Conservation (phyloP, 2,797 vertebrate species). For the Falco cherrug region DNA sequence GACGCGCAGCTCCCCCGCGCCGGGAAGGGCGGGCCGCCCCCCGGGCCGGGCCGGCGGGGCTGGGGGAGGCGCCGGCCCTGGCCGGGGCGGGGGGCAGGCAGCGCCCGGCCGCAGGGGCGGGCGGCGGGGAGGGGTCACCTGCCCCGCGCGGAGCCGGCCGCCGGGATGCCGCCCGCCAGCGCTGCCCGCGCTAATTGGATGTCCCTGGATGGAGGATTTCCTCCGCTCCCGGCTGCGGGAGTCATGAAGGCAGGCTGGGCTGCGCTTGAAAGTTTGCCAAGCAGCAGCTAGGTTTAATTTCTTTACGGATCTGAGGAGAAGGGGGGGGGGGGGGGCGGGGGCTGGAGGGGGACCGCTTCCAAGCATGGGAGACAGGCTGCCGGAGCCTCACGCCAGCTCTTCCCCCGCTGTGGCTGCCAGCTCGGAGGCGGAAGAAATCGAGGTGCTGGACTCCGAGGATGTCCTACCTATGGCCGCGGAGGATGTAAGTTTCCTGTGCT, state of each 20-base stretch:
- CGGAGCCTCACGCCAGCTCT: slow-evolving; percentile 77
- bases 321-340: neutral
- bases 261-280: slow-evolving; percentile 69
- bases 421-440: slow-evolving; percentile 92
- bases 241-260: neutral
- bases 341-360: slow-evolving; percentile 53
- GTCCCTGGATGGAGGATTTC: slow-evolving; percentile 38
- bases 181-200: slow-evolving; percentile 37
- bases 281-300: slow-evolving; percentile 57
- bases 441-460: slow-evolving; percentile 89
- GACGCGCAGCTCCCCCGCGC: neutral
- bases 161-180: slow-evolving; percentile 27
- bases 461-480: slow-evolving; percentile 76
- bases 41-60: no score
- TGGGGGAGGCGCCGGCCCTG: neutral
- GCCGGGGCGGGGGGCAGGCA: slow-evolving; percentile 12
- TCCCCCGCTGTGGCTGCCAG: slow-evolving; percentile 90
- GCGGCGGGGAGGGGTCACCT: slow-evolving; percentile 30
- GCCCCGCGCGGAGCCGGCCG: slow-evolving; percentile 13
- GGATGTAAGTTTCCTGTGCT: slow-evolving; percentile 74
- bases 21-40: neutral
- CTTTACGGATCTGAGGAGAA: slow-evolving; percentile 54
- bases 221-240: slow-evolving; percentile 25
- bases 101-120: neutral
- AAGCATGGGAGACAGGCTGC: slow-evolving; percentile 79